Base-by-base conservation (phyloP, 1,140 invertebrate genomes). In the Bombus pyrosoma region DNA sequence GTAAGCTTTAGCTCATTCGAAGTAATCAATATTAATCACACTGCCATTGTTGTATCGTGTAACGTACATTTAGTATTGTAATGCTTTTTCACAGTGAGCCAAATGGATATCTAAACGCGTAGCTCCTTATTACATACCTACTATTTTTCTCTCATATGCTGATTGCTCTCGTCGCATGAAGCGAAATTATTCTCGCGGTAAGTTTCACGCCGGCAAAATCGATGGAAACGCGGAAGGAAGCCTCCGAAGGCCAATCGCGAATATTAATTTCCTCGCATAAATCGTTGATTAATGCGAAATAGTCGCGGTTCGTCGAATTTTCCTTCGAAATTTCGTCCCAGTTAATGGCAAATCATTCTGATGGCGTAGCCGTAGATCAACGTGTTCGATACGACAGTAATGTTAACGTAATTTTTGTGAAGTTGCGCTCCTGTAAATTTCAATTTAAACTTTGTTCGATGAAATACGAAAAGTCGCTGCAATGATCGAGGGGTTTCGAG, bases 41-140 rank as follows among this genome's bases (percentile, higher is more conserved):
- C 68, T 89, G 86, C 53, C 85, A 83, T 89, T 83, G 69, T 86
- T 86, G 64, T 86, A 89, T 80, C 86, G 87, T 89, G 88, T 89
- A 89, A 89, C 78, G 83, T 89, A 85, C 64, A 87, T 89, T 74
- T 89, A 89, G 87, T 88, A 88, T 90, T 84, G 90, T 92, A 93
- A 92, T 93, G 92, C 92, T 93, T 93, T 92, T 93, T 93, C 92
- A 93, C 92, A 93, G 92, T 92, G 87, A 89, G 89, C 86, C 90
- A 86, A 89, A 81, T 83, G 86, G 86, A 87, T 53, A 87, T 87
- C 72, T 87, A 43, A 62, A 57, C 81, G 76, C 66, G 82, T 89
- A 80, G 86, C 41, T n/a, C 34, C 76, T 74, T 75, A 18, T 59
- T 59, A 28, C 28, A 78, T 87, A 47, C 47, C 47, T 79, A 75